Evolutionary conservation across 2,888 invertebrate species (phyloP), one percentile per base, ranked within the genome.

Genomic region (Rhimphoctona megacephalus): DNA sequence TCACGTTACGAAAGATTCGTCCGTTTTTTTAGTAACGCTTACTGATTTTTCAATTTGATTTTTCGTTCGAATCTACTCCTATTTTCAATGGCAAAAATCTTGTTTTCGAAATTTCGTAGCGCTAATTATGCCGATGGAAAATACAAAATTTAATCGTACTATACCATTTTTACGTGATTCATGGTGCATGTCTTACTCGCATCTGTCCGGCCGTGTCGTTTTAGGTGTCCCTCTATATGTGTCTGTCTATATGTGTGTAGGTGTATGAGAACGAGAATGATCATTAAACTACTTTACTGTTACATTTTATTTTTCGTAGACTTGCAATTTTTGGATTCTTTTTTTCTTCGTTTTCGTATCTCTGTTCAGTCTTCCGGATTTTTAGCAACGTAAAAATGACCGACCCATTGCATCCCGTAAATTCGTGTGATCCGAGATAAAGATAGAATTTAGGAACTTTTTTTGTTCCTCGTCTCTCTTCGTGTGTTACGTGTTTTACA

Each of bases 161-260:
- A 73, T 81, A 61, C 61, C 30, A 49, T 69, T 85, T 82, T 79
- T 76, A 79, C 83, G 87, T 86, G 88, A 87, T 88, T 90, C 88
- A 89, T 83, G 85, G 87, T 88, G 88, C 87, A 83, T 87, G 80
- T 85, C 79, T 78, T 81, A 52, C 69, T 79, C 76, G 80, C 67
- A 70, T 72, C 79, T 88, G 82, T 88, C 80, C 79, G 81, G 79
- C 82, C 74, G 86, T 87, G 52, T 73, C 78, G 85, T 83, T 76
- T 30, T 46, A 49, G 64, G 84, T 87, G 81, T 85, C 85, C 85
- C 87, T 87, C 66, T 76, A 74, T 82, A 33, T 64, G 67, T 82
- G 11, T 43, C 9, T 85, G 85, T 85, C 85, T 86, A 72, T 77
- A 79, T 78, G 57, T 66, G 77, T 83, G 30, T 46, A 36, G 84